These are phyloP conservation scores for Elymnias hypermnestra DNA, from an alignment of 1,140 invertebrate genomes.

Conservation along the genomic window DNA sequence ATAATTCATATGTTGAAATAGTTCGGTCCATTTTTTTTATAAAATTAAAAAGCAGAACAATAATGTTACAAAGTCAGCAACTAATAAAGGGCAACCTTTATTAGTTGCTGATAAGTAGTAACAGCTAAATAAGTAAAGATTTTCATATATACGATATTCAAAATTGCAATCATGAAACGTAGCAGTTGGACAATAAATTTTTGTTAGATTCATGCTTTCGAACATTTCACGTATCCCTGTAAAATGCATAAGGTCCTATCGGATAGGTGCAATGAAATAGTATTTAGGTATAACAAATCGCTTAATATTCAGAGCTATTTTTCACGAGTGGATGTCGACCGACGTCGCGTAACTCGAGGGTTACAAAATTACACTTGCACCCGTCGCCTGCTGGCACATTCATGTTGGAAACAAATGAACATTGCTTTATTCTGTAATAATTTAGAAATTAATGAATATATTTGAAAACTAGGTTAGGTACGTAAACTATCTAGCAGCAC, in stretches of 20 bases:
- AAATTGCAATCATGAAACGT: too few species aligned
- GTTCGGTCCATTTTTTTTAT: too few species aligned
- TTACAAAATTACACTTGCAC: conserved; percentile 33
- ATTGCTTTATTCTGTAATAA: background rate
- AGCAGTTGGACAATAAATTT: background rate
- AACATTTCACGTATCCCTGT: background rate
- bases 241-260: background rate
- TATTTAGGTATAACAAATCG: conserved; percentile 22
- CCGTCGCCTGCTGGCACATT: conserved; percentile 21
- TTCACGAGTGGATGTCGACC: conserved; percentile 29
- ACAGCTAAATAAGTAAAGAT: too few species aligned
- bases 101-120: too few species aligned
- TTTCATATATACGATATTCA: too few species aligned
- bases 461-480: too few species aligned
- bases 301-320: conserved; percentile 38
- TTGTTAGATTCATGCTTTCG: background rate
- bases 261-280: conserved; percentile 10
- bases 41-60: too few species aligned
- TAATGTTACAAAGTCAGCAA: too few species aligned
- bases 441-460: background rate
- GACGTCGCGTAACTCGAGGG: conserved; percentile 23
- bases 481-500: background rate
- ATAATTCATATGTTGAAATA: too few species aligned
- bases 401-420: conserved; percentile 4
- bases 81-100: too few species aligned